Percentiles rank a stretch among this genome's conserved stretches.
Conservation (phyloP, 2,797 vertebrate genomes). For the Clarias fuscus region DNA sequence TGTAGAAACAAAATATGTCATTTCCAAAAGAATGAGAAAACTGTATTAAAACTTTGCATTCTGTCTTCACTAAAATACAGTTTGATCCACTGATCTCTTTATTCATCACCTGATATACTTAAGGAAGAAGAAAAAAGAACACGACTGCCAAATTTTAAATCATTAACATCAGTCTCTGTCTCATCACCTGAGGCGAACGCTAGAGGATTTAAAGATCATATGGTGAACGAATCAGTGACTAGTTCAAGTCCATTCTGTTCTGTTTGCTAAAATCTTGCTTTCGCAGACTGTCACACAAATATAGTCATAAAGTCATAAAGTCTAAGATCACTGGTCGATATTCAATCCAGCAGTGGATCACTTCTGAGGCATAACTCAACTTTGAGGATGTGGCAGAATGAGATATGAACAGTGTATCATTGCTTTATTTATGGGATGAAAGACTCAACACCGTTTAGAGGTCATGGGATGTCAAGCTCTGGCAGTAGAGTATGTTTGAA, state of each 20-base stretch:
- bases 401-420: not conserved
- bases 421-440: not conserved
- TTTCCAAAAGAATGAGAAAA: not conserved
- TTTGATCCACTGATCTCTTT: not conserved
- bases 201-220: not conserved
- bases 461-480: not conserved
- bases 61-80: not conserved
- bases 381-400: not conserved
- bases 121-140: not conserved
- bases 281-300: not conserved
- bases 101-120: not conserved
- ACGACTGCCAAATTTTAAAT: not conserved
- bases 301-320: not conserved
- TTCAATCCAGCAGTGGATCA: not conserved
- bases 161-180: not conserved
- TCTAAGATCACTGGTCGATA: not conserved
- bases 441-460: not conserved
- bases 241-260: not conserved
- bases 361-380: not conserved
- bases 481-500: not conserved
- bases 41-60: not conserved
- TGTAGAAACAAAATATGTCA: constrained; percentile 4
- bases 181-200: not conserved
- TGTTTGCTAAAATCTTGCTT: not conserved
- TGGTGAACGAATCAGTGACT: not conserved